Percentiles rank a stretch among this genome's conserved stretches.
Conservation (phyloP, 2,113 vertebrate species). For the Clarias macrocephalus region DNA sequence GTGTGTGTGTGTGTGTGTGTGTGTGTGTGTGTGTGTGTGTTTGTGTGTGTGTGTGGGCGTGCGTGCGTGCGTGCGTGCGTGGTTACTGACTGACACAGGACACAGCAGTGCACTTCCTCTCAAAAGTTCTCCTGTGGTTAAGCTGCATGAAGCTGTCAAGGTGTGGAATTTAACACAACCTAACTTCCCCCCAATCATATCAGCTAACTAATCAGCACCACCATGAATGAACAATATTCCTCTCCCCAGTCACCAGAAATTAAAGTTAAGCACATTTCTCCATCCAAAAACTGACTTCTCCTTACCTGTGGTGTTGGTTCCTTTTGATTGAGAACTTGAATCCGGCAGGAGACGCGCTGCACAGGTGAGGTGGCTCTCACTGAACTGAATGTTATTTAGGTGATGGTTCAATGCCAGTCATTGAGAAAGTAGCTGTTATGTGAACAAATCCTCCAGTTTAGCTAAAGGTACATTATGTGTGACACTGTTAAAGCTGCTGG, state of each 20-base stretch:
- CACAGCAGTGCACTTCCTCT: slow-evolving; percentile 12
- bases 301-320: slow-evolving; percentile 52
- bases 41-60: too few relatives aligned
- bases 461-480: not conserved
- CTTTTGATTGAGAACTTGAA: slow-evolving; percentile 63
- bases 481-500: slow-evolving; percentile 33
- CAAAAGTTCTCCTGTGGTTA: slow-evolving; percentile 16
- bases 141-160: slow-evolving; percentile 17
- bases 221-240: slow-evolving; percentile 42
- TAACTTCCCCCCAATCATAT: slow-evolving; percentile 52
- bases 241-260: slow-evolving; percentile 46
- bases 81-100: slow-evolving; percentile 11
- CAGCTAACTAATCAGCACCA: slow-evolving; percentile 54
- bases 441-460: slow-evolving; percentile 53
- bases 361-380: slow-evolving; percentile 47
- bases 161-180: slow-evolving; percentile 34
- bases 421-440: slow-evolving; percentile 47
- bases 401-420: slow-evolving; percentile 49
- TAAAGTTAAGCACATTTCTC: slow-evolving; percentile 16
- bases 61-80: not conserved
- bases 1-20: not conserved
- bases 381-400: slow-evolving; percentile 40
- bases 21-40: too few relatives aligned
- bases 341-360: slow-evolving; percentile 44
- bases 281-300: slow-evolving; percentile 34